phyloP scores from a whole-genome alignment of 1,140 invertebrate genomes.

The Periplaneta americana region DNA sequence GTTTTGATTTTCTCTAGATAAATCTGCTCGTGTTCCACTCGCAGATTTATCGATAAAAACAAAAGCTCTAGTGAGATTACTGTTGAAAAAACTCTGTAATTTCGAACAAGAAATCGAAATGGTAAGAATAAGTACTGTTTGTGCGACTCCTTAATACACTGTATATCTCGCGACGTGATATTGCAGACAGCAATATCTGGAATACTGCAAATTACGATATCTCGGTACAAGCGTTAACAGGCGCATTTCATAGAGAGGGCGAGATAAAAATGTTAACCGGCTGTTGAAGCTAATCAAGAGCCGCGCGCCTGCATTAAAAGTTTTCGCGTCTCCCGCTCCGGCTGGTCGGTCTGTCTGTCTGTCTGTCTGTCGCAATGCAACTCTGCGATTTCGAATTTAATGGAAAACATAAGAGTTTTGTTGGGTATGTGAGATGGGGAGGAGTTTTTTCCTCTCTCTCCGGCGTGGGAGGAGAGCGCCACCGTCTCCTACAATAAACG shows the following conservation, averaged over 20 bases:
- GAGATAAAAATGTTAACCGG: neutral
- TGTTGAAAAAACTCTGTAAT: too few relatives aligned
- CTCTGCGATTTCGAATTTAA: neutral
- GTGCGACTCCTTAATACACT: too few relatives aligned
- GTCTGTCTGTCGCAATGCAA: neutral
- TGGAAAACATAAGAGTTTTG: constrained; percentile 1
- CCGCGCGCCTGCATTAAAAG: too few relatives aligned
- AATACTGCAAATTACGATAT: neutral
- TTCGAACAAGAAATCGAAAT: too few relatives aligned
- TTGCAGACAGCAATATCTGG: neutral
- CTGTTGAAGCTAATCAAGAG: neutral
- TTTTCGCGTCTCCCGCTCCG: neutral
- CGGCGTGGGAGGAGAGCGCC: neutral
- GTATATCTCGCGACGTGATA: too few relatives aligned
- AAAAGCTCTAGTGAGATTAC: too few relatives aligned
- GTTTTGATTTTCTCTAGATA: too few relatives aligned
- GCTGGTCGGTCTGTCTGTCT: neutral
- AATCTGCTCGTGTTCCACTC: too few relatives aligned
- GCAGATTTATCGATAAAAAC: too few relatives aligned
- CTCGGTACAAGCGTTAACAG: neutral
- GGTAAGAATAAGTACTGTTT: too few relatives aligned
- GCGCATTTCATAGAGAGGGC: neutral
- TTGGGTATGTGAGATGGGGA: neutral
- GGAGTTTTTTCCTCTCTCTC: neutral
- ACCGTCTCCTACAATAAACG: neutral